A percentile compares a stretch with the other conserved stretches of the same genome.
These are phyloP conservation scores for Vollenhovia emeryi DNA, from an alignment of 1,140 invertebrate genomes.

Conservation along the genomic window DNA sequence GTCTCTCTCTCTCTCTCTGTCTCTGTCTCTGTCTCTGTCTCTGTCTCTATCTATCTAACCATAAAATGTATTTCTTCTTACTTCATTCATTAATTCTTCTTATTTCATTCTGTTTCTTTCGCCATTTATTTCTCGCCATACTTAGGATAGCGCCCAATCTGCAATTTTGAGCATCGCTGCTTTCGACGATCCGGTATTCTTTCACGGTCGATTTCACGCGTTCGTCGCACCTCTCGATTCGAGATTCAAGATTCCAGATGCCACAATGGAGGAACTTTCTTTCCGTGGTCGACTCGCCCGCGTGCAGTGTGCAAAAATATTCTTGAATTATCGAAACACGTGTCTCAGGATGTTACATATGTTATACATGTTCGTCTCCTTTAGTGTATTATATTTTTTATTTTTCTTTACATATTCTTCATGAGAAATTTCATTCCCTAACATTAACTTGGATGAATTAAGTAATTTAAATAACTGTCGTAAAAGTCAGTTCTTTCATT, in stretches of 20 bases:
- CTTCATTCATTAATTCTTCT: no score
- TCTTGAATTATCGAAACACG: conserved; percentile 13
- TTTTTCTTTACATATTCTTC: neutral
- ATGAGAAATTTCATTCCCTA: neutral
- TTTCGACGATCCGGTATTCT: conserved; percentile 57
- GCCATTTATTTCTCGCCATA: neutral
- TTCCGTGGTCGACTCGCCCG: neutral
- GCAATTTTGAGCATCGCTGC: conserved; percentile 52
- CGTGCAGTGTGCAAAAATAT: conserved; percentile 23
- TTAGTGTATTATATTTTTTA: neutral
- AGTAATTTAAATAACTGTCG: neutral
- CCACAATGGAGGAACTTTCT: conserved; percentile 52
- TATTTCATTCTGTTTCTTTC: neutral
- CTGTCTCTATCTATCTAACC: no score
- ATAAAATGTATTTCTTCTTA: neutral
- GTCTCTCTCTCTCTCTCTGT: no score
- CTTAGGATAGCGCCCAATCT: neutral
- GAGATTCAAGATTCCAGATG: conserved; percentile 60
- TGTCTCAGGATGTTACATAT: neutral
- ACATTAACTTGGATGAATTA: neutral
- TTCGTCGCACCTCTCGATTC: conserved; percentile 59
- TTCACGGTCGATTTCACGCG: conserved; percentile 66
- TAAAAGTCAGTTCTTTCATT: neutral
- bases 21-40: no score
- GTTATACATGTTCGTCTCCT: neutral